Conservation (phyloP, 2,113 vertebrate species). For the Spermophilus dauricus region DNA sequence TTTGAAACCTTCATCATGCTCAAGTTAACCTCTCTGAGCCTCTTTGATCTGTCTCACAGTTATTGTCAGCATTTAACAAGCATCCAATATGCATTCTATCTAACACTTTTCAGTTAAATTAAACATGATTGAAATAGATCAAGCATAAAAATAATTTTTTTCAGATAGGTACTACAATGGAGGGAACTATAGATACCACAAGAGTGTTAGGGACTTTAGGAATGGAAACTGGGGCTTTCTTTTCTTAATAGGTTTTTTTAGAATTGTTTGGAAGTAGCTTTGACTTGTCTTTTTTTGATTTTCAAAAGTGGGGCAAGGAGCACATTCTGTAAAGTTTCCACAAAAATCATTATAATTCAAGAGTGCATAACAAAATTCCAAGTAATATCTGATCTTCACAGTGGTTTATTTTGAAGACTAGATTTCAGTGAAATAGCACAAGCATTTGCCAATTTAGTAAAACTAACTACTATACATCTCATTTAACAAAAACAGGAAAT, state of each 20-base stretch:
- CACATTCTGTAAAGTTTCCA: neutral
- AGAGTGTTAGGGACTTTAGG: neutral
- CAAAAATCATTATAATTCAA: slow-evolving; percentile 22
- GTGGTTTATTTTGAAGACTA: slow-evolving; percentile 40
- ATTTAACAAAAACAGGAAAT: neutral
- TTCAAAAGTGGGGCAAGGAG: neutral
- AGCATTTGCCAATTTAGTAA: neutral
- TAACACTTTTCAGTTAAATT: neutral
- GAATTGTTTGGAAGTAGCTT: neutral
- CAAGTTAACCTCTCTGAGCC: neutral
- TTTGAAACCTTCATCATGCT: neutral
- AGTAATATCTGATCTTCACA: neutral
- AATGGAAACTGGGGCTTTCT: neutral
- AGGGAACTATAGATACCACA: neutral
- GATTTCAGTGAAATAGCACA: neutral
- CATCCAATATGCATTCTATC: neutral
- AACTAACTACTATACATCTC: neutral
- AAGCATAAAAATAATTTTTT: neutral
- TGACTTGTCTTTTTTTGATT: slow-evolving; percentile 20
- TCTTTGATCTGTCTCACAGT: neutral
- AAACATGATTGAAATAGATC: neutral
- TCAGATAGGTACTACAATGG: neutral
- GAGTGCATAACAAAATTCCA: neutral
- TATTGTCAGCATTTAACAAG: neutral
- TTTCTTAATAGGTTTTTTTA: neutral